phyloP scores from a whole-genome alignment of 1,140 invertebrate genomes.

The Olivierus martensii region DNA sequence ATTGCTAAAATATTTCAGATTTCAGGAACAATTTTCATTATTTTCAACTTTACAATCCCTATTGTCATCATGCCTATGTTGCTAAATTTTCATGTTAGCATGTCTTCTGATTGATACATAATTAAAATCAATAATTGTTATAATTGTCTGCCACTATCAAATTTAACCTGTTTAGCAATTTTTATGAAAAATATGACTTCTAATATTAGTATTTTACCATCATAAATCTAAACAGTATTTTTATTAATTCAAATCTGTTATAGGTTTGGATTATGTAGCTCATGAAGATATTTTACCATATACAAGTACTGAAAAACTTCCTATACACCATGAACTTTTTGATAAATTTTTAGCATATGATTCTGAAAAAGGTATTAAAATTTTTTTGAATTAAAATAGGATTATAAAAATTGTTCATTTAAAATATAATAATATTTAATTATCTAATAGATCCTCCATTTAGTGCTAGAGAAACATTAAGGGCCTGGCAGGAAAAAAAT shows the following conservation, averaged over 20 bases:
- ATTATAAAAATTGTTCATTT: background rate
- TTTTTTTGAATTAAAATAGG: slow-evolving; percentile 1
- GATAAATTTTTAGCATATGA: slow-evolving; percentile 82
- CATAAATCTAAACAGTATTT: background rate
- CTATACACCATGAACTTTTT: slow-evolving; percentile 86
- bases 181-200: no score
- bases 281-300: slow-evolving; percentile 64
- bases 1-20: no score
- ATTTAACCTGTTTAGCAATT: no score
- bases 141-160: no score
- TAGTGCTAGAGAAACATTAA: slow-evolving; percentile 71
- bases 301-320: slow-evolving; percentile 22
- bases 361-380: slow-evolving; percentile 50
- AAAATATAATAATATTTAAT: background rate
- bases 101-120: no score
- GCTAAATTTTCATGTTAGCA: no score
- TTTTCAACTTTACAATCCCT: no score
- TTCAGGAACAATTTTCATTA: no score
- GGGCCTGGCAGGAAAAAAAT: slow-evolving; percentile 94
- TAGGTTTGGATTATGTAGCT: slow-evolving; percentile 76
- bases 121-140: no score
- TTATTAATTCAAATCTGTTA: slow-evolving; percentile 3
- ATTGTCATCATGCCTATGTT: no score
- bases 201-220: no score
- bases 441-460: slow-evolving; percentile 60